Base-by-base conservation (phyloP, 2,888 invertebrate species). In the Diplolepis rosae region DNA sequence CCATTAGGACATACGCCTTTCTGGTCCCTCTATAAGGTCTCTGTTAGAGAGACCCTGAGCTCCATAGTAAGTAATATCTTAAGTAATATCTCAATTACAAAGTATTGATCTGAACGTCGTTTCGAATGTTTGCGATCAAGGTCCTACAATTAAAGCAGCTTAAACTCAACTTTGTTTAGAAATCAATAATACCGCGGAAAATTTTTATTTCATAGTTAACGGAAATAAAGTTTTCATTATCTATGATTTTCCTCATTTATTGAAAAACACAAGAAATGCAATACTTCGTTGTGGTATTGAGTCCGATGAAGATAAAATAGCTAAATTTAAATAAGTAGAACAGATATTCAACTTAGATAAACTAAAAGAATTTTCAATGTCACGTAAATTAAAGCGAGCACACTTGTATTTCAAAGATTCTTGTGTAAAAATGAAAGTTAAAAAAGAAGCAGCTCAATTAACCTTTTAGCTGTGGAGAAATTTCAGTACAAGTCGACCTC, bases 241-340 rank as follows among this genome's bases (percentile, higher is more conserved):
- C 45, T 80, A 61, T 42, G 77, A 82, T 52, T 52, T 42, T 6
- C 65, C 65, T 65, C 77, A 80, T 70, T 66, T 80, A 2, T 15
- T 79, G 0, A 79, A 80, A 71, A 69, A 72, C 32, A 32, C 75
- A 2, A 68, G 79, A 50, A 82, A 81, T 48, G 79, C 76, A 69
- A 67, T 78, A 22, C 6, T 70, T 1, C 68, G 11, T n/a, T 51
- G 52, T 24, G 22, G 4, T 5, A 9, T 51, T 24, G 15, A 54
- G 13, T 30, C 18, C 7, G n/a, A 7, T 3, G 27, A 9, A 13
- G 54, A 18, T 24, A 54, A 54, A 54, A 5, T 30, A 3, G 54
- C 32, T 7, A 54, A 54, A 54, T 54, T 54, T 28, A 28, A 54
- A 11, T 54, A 30, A 13, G 28, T 54, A 9, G 11, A 54, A 54